These are phyloP conservation scores for Xestia xanthographa DNA, from an alignment of 2,888 invertebrate species.

Conservation along the genomic window DNA sequence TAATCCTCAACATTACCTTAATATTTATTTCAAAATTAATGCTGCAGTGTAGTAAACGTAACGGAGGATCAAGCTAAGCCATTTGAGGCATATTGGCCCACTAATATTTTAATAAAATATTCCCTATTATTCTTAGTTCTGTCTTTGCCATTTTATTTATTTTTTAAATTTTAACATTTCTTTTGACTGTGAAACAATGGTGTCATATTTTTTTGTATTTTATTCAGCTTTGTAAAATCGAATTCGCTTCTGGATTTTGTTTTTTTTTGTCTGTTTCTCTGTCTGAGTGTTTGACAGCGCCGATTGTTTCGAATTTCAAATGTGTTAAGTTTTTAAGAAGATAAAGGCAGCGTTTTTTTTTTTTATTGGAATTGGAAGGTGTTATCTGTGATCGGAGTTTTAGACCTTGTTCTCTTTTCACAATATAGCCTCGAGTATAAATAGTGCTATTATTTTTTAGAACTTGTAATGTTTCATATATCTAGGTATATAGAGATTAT, in stretches of 20 bases:
- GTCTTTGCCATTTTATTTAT: background rate
- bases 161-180: background rate
- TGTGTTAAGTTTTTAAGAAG: background rate
- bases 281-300: constrained; percentile 51
- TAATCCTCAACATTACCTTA: too few relatives aligned
- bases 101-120: background rate
- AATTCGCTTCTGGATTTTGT: constrained; percentile 13
- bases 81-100: too few relatives aligned
- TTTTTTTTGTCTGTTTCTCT: constrained; percentile 34
- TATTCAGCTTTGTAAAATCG: constrained; percentile 15
- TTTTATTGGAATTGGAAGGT: constrained; percentile 15
- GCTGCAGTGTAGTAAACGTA: too few relatives aligned
- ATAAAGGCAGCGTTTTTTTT: constrained; percentile 5
- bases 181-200: constrained; percentile 45
- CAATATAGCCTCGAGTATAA: background rate
- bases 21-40: too few relatives aligned
- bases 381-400: constrained; percentile 37
- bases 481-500: too few relatives aligned
- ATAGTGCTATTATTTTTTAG: background rate
- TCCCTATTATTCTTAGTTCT: background rate
- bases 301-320: constrained; percentile 58
- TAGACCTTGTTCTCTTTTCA: background rate
- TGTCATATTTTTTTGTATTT: constrained; percentile 29
- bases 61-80: too few relatives aligned
- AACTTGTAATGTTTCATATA: background rate